Evolutionary conservation across 2,797 vertebrate species (phyloP), one percentile per base, ranked within the genome.

Genomic region (Neomorphus geoffroyi): DNA sequence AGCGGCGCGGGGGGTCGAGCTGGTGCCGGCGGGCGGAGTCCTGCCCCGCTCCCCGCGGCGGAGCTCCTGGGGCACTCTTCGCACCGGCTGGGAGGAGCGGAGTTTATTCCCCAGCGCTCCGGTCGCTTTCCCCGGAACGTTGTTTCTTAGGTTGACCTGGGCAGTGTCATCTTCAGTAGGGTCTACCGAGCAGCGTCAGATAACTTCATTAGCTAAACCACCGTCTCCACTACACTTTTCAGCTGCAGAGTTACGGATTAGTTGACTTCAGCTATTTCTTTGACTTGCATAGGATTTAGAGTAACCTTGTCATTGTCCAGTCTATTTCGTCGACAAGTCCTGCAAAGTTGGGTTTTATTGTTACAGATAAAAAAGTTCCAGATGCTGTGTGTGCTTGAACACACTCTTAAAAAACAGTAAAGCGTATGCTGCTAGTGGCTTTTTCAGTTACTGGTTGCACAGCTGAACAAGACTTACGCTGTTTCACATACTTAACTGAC

Each of bases 221-320:
- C 4, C n/a, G 1, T 53, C 64, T 46, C 15, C 54, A 1, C 50
- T 30, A 3, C 11, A 0, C 57, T 75, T 19, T 13, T 13, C 18
- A 14, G 18, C 24, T 11, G 58, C 19, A 7, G 32, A 45, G 18
- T 53, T 26, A 57, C 0, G 3, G 53, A 28, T 12, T 13, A 15
- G 24, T 17, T 33, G 37, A 16, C 33, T 57, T 53, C 1, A 39
- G 7, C 24, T 19, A 2, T 75, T 86, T 75, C 51, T 90, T 39
- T 50, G n/a, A 71, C 72, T 88, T 85, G 10, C 8, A 14, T 57
- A 48, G 23, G 33, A 46, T 13, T 82, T 77, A 66, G 9, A 82
- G 46, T n/a, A 78, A 26, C 45, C 35, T 33, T 33, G 16, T 0
- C 1, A 11, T 14, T 80, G 53, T 22, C 32, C 6, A 6, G 12